Percentiles rank a stretch among this genome's conserved stretches.
phyloP scores from a whole-genome alignment of 64 coral and sea anemone species.

The Montipora foliosa region DNA sequence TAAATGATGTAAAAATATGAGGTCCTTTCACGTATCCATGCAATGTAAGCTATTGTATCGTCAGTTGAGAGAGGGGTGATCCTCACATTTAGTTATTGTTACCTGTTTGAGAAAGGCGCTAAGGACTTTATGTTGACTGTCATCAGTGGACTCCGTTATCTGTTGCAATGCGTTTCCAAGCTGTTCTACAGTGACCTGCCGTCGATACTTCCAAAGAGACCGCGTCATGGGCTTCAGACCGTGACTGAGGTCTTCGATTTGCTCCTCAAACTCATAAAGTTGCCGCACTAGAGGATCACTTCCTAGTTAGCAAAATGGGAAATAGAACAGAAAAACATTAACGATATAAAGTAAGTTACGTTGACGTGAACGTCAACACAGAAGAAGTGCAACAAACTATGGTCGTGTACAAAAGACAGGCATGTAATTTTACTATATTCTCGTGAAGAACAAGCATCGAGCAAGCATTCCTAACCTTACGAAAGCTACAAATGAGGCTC shows the following conservation, averaged over 20 bases:
- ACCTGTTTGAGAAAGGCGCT: constrained; percentile 47
- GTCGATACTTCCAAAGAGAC: constrained; percentile 68
- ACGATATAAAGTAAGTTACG: not conserved
- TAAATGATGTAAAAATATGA: too few species aligned
- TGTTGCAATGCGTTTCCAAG: constrained; percentile 28
- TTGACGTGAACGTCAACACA: too few species aligned
- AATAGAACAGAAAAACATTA: too few species aligned
- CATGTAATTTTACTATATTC: not conserved
- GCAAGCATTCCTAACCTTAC: too few species aligned
- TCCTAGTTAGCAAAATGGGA: not conserved
- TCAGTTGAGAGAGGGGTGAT: too few species aligned
- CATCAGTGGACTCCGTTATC: not conserved
- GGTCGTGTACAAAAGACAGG: not conserved
- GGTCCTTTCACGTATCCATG: too few species aligned
- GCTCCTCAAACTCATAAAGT: constrained; percentile 75
- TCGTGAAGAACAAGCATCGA: too few species aligned
- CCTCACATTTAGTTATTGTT: not conserved
- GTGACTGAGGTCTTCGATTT: not conserved
- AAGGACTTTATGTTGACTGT: not conserved
- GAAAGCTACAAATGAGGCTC: too few species aligned
- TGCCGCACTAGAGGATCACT: constrained; percentile 70
- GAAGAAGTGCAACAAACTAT: too few species aligned
- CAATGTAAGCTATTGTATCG: too few species aligned
- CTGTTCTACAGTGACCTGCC: constrained; percentile 56
- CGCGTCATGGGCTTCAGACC: not conserved